Conservation (phyloP, 2,797 vertebrate genomes). For the Anolis apletophallus region DNA sequence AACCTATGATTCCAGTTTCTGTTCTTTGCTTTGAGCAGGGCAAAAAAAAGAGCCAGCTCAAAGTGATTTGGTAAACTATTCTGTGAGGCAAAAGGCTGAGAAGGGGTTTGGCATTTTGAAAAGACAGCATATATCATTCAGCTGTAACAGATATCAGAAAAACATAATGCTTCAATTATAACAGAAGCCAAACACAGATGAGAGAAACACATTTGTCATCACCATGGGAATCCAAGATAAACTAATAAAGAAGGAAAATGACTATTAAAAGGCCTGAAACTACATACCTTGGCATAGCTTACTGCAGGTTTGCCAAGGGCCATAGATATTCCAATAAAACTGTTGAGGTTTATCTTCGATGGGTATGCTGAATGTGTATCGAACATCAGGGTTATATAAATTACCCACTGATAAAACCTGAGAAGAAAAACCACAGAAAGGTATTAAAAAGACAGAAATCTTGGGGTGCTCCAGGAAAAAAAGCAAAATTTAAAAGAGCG, state of each 20-base stretch:
- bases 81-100: not conserved
- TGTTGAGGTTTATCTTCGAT: constrained; percentile 95
- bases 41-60: not conserved
- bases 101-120: not conserved
- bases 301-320: constrained; percentile 95
- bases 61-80: not conserved
- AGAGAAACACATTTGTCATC: constrained; percentile 5
- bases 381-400: constrained; percentile 94
- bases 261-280: constrained; percentile 24
- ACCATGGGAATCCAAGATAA: not conserved
- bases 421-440: constrained; percentile 28
- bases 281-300: constrained; percentile 93
- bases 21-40: not conserved
- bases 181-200: not conserved
- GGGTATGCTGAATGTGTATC: constrained; percentile 96
- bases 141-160: not conserved
- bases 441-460: constrained; percentile 18
- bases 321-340: constrained; percentile 94
- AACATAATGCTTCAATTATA: accelerated
- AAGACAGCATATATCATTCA: not conserved
- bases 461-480: not conserved
- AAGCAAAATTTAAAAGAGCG: not conserved
- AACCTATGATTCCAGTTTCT: not conserved
- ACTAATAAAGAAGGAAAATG: not conserved
- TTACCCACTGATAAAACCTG: constrained; percentile 97